A percentile compares a stretch with the other conserved stretches of the same genome.
Evolutionary conservation across 2,113 vertebrate species (phyloP).

Genomic region (Calypte anna): DNA sequence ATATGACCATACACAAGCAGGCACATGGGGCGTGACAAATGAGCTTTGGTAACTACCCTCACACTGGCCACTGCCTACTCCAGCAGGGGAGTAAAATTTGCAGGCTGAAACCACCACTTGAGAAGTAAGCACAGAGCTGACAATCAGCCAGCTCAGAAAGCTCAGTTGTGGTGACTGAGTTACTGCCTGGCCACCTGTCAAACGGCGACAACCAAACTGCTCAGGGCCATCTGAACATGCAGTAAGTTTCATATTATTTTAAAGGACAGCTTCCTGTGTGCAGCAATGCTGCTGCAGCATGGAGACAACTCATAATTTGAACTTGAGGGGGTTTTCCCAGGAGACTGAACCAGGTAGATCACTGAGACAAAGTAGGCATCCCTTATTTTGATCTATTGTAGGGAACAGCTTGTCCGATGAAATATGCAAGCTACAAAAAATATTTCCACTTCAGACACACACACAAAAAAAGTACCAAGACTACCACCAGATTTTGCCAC

Average conservation of each 20-base stretch:
- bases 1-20: accelerated
- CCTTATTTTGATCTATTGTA: neutral
- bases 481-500: too few relatives aligned
- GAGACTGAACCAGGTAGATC: neutral
- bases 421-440: neutral
- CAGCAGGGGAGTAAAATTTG: neutral
- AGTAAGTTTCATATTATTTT: accelerated
- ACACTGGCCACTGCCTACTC: neutral
- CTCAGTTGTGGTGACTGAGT: neutral
- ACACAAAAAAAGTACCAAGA: neutral
- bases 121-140: accelerated
- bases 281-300: neutral
- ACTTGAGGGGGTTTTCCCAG: neutral
- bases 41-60: neutral
- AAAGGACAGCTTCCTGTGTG: neutral
- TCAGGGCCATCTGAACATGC: accelerated
- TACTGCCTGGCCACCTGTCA: neutral
- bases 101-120: neutral
- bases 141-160: neutral
- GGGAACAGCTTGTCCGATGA: neutral
- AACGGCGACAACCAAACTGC: neutral
- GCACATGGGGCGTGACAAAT: neutral
- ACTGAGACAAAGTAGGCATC: neutral
- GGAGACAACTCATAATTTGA: neutral
- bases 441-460: neutral